Evolutionary conservation across 2,888 invertebrate species (phyloP).

Genomic region (Limulus polyphemus): DNA sequence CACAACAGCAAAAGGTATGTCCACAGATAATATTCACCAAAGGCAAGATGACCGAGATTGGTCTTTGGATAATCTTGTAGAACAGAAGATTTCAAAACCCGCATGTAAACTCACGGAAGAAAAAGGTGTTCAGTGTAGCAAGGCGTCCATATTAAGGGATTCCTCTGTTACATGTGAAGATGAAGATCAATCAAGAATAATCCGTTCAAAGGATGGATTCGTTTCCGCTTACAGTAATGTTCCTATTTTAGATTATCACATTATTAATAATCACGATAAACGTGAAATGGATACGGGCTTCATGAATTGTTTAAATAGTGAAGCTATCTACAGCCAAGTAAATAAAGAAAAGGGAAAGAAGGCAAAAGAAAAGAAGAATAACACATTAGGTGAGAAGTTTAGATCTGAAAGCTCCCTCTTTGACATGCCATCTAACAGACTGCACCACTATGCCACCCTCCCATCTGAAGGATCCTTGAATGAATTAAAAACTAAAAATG

Average conservation of each 20-base stretch:
- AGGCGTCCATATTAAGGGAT: slow-evolving; percentile 9
- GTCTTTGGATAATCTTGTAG: too few species aligned
- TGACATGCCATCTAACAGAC: too few species aligned
- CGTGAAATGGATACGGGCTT: too few species aligned
- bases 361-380: not conserved
- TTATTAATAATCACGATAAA: too few species aligned
- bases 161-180: slow-evolving; percentile 6
- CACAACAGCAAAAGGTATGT: not conserved
- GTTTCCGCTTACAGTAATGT: slow-evolving; percentile 27
- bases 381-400: too few species aligned
- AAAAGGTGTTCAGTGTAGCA: slow-evolving; percentile 19
- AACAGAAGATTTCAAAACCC: too few species aligned
- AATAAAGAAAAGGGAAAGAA: not conserved
- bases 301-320: not conserved
- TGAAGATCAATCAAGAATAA: slow-evolving; percentile 8
- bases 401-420: too few species aligned
- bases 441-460: too few species aligned
- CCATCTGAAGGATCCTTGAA: too few species aligned
- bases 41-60: not conserved
- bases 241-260: slow-evolving; percentile 11
- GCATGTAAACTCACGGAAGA: slow-evolving; percentile 11
- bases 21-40: not conserved
- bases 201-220: slow-evolving; percentile 24
- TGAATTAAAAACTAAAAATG: too few species aligned
- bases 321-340: not conserved